Evolutionary conservation across 1,140 invertebrate genomes (phyloP), one percentile per base, ranked within the genome.

Genomic region (Galleria mellonella): DNA sequence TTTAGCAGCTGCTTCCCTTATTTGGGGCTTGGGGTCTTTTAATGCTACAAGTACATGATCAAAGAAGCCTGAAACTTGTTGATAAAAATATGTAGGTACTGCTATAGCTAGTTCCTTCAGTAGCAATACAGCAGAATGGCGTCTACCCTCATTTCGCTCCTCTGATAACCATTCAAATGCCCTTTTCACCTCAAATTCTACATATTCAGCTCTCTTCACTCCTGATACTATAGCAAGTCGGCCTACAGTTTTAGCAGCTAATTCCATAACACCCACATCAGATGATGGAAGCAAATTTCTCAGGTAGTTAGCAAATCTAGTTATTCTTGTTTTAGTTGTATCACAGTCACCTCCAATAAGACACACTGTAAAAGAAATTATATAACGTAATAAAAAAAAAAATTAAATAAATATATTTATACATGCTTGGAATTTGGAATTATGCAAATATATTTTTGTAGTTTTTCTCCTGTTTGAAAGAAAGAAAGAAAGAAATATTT

Each of bases 1-100:
- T 65, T 97, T 95, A 0, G 96, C 96, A 6, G 97, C 97, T 4
- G 93, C 93, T 82, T 99, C 96, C 38, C 98, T 88, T 47, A 99
- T 96, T 9, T 92, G 90, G n/a, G 94, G 91, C 85, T 98, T 98
- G 0, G 95, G 92, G 87, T 99, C 97, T 46, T 94, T 91, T 23
- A 99, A 91, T 1, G 96, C 96, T 64, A 94, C 94, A 61, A 99
- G 97, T 47, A 99, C 98, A 29, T 95, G 89, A 49, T 99, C 97
- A 82, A 99, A 99, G 82, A 99, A 99, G 36, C 93, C 93, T 10
- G 95, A 95, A 0, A 98, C 96, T 89, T 98, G 96, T 86, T 99
- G 97, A 75, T 98, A 99, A 82, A 99, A 99, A 82, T 98, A 98
- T 9, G 97, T 98, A 1, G 97, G 97, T 85, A 98, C 96, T 9